Base-by-base conservation (phyloP, 2,797 vertebrate genomes). In the Spea hammondii region DNA sequence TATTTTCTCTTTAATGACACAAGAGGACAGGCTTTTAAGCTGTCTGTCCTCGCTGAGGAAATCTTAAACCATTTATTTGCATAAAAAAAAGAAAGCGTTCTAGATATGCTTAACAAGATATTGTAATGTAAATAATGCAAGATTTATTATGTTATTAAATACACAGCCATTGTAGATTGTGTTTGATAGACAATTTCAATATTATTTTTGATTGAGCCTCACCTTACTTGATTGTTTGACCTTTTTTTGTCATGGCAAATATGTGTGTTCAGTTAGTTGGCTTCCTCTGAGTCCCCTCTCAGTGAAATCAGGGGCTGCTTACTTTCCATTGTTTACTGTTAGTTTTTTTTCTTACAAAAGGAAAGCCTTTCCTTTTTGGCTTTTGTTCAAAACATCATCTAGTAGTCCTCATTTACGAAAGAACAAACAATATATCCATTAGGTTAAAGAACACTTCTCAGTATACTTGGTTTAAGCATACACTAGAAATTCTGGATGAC, bases 281-380 rank as follows among this genome's bases (percentile, higher is more conserved):
- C 76, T 78, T 45, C 49, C 68, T 17, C 14, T 65, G 44, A 46
- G 68, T 71, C 32, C 32, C 32, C 68, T 78, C 64, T 11, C 47
- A 13, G 44, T 65, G 13, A 44, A 59, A 78, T 32, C 68, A 13
- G 5, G n/a, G 59, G 13, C 68, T 50, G 7, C 47, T 76, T 69
- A 17, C 8, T 4, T 68, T 62, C 7, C 14, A 14, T 64, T 67
- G 14, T 32, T 12, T 45, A 57, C 64, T 47, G 57, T 51, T 66
- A 67, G 55, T 66, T 44, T 75, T 67, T 17, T 8, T 67, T 13
- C 44, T 50, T 50, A 8, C 9, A 55, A 70, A 70, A 9, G 4
- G 32, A 46, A 72, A 55, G 54, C n/a, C 32, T 45, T 45, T 57
- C 46, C 11, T 48, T 62, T 62, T 62, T 62, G 14, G 59, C 59